Base-by-base conservation (phyloP, 23 tunicate species). In the Ascidia mentula region DNA sequence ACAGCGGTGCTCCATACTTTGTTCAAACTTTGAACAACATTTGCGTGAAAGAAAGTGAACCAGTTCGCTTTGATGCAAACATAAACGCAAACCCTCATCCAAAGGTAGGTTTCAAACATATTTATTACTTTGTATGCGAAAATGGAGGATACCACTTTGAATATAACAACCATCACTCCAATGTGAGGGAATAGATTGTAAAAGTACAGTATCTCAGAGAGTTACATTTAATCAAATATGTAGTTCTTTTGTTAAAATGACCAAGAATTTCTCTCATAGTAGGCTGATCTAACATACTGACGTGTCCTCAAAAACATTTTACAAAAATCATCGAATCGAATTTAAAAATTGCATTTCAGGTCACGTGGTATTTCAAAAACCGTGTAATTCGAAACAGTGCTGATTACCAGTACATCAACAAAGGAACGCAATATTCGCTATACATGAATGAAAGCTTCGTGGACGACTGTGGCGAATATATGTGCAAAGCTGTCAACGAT, bases 381-480 rank as follows among this genome's bases (percentile, higher is more conserved):
- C 87, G 87, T 18, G 78, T 78, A 69, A 91, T 91, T 36, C 80
- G 97, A 3, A 91, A 91, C 97, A 80, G 90, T 32, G 84, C 97
- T 0, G 97, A 91, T 73, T 91, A 91, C 59, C 97, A 91, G 36
- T 91, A 91, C 81, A 82, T 91, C 34, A 86, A 72, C 90, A 91
- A 91, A 59, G 97, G 97, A 38, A 86, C 97, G 31, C 90, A 86
- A 79, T 91, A 91, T 77, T 91, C 97, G 36, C 71, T 91, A 59
- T 91, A 91, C 74, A 91, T 91, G 97, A 91, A 86, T 71, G 97
- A 91, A 40, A 91, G 97, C 80, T 91, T 91, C 72, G 53, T 85
- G 0, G 97, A 91, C 38, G 97, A 91, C 69, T 69, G 70, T 31
- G 97, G 97, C 32, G 97, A 91, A 77, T 91, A 81, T 45, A 81